Base-by-base conservation (phyloP, 2,888 invertebrate genomes). In the Caprella mutica region DNA sequence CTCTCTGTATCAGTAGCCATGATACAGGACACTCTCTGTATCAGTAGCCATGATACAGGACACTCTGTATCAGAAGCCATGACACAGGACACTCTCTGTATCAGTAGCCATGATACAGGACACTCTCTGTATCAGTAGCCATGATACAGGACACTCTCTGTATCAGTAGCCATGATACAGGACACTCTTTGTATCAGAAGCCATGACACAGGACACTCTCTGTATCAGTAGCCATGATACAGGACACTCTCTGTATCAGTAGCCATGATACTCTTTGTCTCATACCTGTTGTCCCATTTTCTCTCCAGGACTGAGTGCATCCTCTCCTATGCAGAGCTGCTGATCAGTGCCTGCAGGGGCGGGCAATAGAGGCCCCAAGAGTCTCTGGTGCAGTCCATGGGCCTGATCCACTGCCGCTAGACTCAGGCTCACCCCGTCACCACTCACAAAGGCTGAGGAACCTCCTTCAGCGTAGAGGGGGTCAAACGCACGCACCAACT, bases 301-400 rank as follows among this genome's bases (percentile, higher is more conserved):
- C 23, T 58, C 58, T 5, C 64, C 64, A 17, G 64, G 64, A 9
- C 60, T 64, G 24, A 35, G 44, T 5, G 43, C 55, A 29, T 64
- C 64, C 3, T 57, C 44, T 14, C 58, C 58, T 5, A 55, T 33
- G 6, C n/a, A 3, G 19, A 55, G n/a, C n/a, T n/a, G n/a, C n/a
- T n/a, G n/a, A 5, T 58, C 58, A 8, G 33, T 55, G 17, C 26
- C 5, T 23, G 59, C 60, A 5, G 58, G 55, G 2, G 64, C 52
- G 3, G 59, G 52, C 8, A 57, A 58, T 5, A 64, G 53, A n/a
- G 51, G 52, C 43, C 68, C 63, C 54, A 73, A 74, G 44, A 68
- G 66, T 27, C 65, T 51, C 40, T 65, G 58, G 35, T 58, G 38
- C 27, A 65, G 59, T 17, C 55, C 56, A 30, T 63, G 59, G 5